Conservation (phyloP, 2,888 invertebrate genomes). For the Heteromurus nitidus region DNA sequence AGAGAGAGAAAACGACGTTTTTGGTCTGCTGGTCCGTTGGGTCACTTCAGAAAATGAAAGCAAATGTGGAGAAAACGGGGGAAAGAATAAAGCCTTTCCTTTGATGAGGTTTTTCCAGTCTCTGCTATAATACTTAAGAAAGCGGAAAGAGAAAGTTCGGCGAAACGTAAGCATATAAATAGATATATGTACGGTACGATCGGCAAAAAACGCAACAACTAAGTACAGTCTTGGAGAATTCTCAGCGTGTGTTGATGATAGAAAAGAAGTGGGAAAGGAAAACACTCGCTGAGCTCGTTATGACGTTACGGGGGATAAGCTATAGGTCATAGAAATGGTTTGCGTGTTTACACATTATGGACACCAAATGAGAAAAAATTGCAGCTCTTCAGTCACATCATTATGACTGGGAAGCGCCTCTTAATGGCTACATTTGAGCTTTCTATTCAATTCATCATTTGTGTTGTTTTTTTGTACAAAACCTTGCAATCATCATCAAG, state of each 20-base stretch:
- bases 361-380: not conserved
- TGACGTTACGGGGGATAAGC: not conserved
- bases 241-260: not conserved
- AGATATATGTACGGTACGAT: not conserved
- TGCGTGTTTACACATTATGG: not conserved
- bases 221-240: not conserved
- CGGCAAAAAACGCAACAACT: not conserved
- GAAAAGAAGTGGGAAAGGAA: not conserved
- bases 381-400: not conserved
- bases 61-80: not conserved
- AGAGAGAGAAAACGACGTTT: not conserved
- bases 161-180: not conserved
- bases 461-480: no score
- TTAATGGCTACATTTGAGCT: no score
- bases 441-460: no score
- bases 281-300: not conserved
- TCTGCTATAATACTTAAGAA: constrained; percentile 17
- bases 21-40: not conserved
- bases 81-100: not conserved
- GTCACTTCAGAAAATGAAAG: not conserved
- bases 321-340: not conserved
- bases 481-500: no score
- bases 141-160: constrained; percentile 8
- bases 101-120: not conserved
- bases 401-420: not conserved